These are phyloP conservation scores for Lomographa bimaculata DNA, from an alignment of 2,888 invertebrate genomes.

Conservation along the genomic window DNA sequence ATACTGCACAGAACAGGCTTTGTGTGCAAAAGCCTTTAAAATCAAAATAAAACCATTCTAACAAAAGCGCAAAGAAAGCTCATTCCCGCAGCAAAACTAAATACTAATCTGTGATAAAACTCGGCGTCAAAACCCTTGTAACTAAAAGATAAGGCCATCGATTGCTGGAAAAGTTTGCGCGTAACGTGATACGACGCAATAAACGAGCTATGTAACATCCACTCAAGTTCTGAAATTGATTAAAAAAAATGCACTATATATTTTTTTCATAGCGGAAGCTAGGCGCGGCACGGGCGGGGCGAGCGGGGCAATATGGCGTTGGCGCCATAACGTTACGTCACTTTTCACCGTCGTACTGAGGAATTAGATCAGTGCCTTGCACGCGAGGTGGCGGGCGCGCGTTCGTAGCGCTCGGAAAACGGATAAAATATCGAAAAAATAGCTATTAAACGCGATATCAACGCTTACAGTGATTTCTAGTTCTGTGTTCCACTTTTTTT, in stretches of 20 bases:
- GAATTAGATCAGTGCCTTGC: conserved; percentile 78
- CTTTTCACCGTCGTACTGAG: conserved; percentile 72
- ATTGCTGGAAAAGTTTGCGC: conserved; percentile 43
- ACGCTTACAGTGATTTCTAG: conserved; percentile 20
- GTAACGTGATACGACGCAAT: conserved; percentile 44
- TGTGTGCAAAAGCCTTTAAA: no score
- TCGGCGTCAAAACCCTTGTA: conserved; percentile 10
- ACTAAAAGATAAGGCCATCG: conserved; percentile 34
- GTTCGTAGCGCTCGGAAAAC: conserved; percentile 31
- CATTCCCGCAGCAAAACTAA: conserved; percentile 2
- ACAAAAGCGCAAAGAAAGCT: background rate
- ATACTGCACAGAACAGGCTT: no score
- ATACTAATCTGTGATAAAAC: no score
- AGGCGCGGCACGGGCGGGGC: conserved; percentile 47
- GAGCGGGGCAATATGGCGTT: conserved; percentile 65
- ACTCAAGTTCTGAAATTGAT: conserved; percentile 71
- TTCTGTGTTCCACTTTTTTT: conserved; percentile 42
- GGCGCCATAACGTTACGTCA: conserved; percentile 82
- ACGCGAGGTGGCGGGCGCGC: conserved; percentile 52
- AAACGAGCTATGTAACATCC: conserved; percentile 50
- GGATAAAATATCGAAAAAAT: conserved; percentile 30
- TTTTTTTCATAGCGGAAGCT: conserved; percentile 35
- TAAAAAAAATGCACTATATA: conserved; percentile 52
- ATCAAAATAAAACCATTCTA: no score
- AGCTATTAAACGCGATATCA: conserved; percentile 21